Conservation (phyloP, 2,113 vertebrate genomes). For the Sus scrofa region DNA sequence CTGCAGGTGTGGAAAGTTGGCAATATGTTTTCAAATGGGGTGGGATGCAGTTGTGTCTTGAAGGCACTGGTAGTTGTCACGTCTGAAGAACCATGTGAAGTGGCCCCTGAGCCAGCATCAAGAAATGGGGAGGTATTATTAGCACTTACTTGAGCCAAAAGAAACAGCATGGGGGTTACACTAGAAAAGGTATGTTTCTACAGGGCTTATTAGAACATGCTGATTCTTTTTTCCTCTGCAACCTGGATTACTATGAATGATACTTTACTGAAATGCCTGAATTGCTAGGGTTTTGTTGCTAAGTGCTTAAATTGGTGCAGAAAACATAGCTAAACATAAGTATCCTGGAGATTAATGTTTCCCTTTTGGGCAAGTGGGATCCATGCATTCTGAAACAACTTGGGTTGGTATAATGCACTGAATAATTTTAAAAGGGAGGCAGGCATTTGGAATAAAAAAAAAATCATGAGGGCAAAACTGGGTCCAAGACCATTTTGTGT, state of each 20-base stretch:
- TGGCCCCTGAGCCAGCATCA: neutral
- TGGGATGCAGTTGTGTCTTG: constrained; percentile 25
- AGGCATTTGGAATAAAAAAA: neutral
- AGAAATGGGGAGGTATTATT: constrained; percentile 35
- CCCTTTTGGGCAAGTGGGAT: neutral
- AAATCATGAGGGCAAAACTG: neutral
- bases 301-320: constrained; percentile 30
- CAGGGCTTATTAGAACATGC: neutral
- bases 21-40: constrained; percentile 54
- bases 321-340: constrained; percentile 52
- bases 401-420: neutral
- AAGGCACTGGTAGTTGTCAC: neutral
- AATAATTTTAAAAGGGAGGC: constrained; percentile 15
- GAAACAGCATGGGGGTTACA: neutral
- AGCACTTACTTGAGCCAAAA: neutral
- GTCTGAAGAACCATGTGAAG: constrained; percentile 34
- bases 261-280: neutral
- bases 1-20: constrained; percentile 72
- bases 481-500: neutral
- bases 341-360: constrained; percentile 32
- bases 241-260: neutral
- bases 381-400: neutral
- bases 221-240: neutral
- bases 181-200: neutral
- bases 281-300: constrained; percentile 25